These are phyloP conservation scores for Poeciliopsis turrubarensis DNA, from an alignment of 2,113 vertebrate genomes.

Conservation along the genomic window DNA sequence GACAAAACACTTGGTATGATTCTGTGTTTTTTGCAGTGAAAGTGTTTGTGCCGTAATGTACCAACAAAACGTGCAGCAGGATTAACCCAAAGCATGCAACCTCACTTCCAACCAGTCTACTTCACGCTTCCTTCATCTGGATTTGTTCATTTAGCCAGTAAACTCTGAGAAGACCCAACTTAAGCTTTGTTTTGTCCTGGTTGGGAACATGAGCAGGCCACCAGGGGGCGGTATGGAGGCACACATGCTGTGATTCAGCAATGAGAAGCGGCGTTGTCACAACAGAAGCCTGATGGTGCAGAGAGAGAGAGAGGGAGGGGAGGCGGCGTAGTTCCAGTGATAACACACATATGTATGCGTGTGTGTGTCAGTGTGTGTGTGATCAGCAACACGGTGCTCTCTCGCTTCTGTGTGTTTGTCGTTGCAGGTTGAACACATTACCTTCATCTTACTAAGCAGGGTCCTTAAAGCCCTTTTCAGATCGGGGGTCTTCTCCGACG, in stretches of 20 bases:
- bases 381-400: conserved; percentile 35
- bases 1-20: too few relatives aligned
- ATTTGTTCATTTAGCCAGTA: neutral
- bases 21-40: too few relatives aligned
- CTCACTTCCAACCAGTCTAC: conserved; percentile 7
- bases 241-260: conserved; percentile 52
- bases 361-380: conserved; percentile 23
- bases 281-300: conserved; percentile 28
- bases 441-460: conserved; percentile 88
- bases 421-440: conserved; percentile 71
- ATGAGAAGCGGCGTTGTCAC: conserved; percentile 17
- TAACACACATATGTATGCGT: neutral
- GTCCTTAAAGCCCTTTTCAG: conserved; percentile 87
- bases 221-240: conserved; percentile 39
- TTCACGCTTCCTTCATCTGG: neutral
- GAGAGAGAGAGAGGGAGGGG: conserved; percentile 1
- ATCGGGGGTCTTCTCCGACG: conserved; percentile 86
- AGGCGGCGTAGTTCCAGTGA: conserved; percentile 4
- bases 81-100: conserved; percentile 21
- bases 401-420: conserved; percentile 49
- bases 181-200: neutral
- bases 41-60: neutral
- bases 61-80: neutral
- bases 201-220: conserved; percentile 14
- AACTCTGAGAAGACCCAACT: neutral